Conservation (phyloP, 2,113 vertebrate species). For the Sminthopsis crassicaudata region DNA sequence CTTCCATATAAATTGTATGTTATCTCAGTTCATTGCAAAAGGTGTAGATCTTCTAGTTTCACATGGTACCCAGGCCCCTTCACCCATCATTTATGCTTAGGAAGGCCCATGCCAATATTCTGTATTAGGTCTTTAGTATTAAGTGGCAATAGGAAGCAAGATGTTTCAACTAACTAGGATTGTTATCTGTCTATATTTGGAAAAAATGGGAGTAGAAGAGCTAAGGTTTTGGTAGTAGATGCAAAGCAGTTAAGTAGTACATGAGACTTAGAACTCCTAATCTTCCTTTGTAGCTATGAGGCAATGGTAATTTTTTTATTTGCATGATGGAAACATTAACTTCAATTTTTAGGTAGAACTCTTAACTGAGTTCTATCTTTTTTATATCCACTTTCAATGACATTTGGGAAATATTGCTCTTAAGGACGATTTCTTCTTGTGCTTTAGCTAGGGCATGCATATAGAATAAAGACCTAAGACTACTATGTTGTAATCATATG, state of each 20-base stretch:
- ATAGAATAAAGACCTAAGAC: neutral
- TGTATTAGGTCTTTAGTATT: neutral
- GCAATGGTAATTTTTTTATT: neutral
- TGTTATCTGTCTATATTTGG: neutral
- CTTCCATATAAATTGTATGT: neutral
- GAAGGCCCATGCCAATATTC: neutral
- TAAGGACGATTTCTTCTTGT: neutral
- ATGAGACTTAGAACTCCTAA: neutral
- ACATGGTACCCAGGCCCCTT: accelerated
- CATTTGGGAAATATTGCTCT: neutral
- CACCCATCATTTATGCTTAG: neutral
- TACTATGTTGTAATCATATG: neutral
- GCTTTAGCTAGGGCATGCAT: neutral
- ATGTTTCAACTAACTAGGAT: neutral
- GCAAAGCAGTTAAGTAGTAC: neutral
- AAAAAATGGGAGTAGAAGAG: neutral
- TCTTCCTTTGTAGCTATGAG: neutral
- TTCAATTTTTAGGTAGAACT: neutral
- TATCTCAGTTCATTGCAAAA: neutral
- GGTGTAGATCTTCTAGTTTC: neutral
- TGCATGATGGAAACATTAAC: neutral
- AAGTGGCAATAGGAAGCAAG: too few relatives aligned
- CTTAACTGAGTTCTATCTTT: neutral
- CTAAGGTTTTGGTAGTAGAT: too few relatives aligned
- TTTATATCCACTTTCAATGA: neutral